Evolutionary conservation across 2,113 vertebrate species (phyloP).

Genomic region (Conger conger): DNA sequence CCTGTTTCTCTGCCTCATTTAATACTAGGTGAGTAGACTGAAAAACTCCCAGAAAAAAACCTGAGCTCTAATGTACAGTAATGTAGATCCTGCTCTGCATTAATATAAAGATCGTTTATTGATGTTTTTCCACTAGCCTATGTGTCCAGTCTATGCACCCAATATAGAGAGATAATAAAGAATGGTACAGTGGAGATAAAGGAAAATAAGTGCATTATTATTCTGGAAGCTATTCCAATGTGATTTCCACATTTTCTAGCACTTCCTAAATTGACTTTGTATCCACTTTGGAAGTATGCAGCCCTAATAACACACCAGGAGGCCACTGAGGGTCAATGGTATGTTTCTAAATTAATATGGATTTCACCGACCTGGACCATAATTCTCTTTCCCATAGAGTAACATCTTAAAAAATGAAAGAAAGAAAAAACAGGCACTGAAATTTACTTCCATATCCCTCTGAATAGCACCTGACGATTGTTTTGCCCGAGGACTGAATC

Average conservation of each 20-base stretch:
- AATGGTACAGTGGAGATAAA: conserved; percentile 44
- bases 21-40: conserved; percentile 37
- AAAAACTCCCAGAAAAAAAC: conserved; percentile 48
- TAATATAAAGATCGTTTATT: conserved; percentile 36
- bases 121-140: background rate
- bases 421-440: background rate
- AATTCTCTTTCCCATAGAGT: background rate
- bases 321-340: conserved; percentile 15
- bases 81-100: conserved; percentile 41
- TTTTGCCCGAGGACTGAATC: background rate
- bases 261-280: conserved; percentile 37
- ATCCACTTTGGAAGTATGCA: conserved; percentile 34
- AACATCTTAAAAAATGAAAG: background rate
- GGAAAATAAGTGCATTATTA: conserved; percentile 51
- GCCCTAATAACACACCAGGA: conserved; percentile 14
- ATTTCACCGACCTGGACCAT: conserved; percentile 1
- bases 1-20: conserved; percentile 27
- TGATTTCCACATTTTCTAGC: conserved; percentile 29
- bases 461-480: background rate
- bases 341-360: conserved; percentile 22
- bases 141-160: conserved; percentile 34
- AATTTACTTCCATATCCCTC: background rate
- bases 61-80: conserved; percentile 44
- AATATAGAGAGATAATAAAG: conserved; percentile 46
- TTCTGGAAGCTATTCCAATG: conserved; percentile 39